These are phyloP conservation scores for Hypolimnas misippus DNA, from an alignment of 2,888 invertebrate genomes.

Conservation along the genomic window DNA sequence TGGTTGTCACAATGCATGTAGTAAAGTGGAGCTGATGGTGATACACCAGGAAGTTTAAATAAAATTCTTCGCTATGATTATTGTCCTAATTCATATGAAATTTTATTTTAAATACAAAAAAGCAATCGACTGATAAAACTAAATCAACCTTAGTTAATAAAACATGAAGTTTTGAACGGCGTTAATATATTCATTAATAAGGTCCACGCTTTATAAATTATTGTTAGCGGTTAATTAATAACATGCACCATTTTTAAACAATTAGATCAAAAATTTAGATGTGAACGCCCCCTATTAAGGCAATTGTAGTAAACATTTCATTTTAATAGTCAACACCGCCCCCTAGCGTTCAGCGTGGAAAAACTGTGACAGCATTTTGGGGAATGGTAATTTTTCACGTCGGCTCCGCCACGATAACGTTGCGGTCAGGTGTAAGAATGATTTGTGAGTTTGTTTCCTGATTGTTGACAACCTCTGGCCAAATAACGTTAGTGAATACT, in stretches of 20 bases:
- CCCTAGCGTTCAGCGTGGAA: constrained; percentile 61
- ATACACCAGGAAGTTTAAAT: too few species aligned
- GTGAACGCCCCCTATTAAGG: constrained; percentile 44
- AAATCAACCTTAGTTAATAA: neutral
- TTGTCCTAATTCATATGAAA: too few species aligned
- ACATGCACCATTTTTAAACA: constrained; percentile 36
- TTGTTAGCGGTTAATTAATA: constrained; percentile 13
- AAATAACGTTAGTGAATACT: constrained; percentile 9
- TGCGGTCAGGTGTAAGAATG: constrained; percentile 80
- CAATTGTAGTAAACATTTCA: constrained; percentile 74
- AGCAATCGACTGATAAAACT: constrained; percentile 1
- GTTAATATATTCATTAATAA: constrained; percentile 18
- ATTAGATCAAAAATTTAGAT: constrained; percentile 41
- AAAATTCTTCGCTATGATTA: too few species aligned
- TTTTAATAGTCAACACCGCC: constrained; percentile 67
- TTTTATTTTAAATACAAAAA: too few species aligned
- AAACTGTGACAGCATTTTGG: constrained; percentile 66
- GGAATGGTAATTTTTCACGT: constrained; percentile 80
- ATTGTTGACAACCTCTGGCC: constrained; percentile 37
- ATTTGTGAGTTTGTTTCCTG: constrained; percentile 62
- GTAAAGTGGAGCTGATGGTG: too few species aligned
- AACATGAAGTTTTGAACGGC: constrained; percentile 11
- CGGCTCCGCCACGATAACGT: constrained; percentile 72
- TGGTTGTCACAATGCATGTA: too few species aligned
- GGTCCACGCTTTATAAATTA: constrained; percentile 18